Evolutionary conservation across 2,113 vertebrate species (phyloP).

Genomic region (Seriola quinqueradiata): DNA sequence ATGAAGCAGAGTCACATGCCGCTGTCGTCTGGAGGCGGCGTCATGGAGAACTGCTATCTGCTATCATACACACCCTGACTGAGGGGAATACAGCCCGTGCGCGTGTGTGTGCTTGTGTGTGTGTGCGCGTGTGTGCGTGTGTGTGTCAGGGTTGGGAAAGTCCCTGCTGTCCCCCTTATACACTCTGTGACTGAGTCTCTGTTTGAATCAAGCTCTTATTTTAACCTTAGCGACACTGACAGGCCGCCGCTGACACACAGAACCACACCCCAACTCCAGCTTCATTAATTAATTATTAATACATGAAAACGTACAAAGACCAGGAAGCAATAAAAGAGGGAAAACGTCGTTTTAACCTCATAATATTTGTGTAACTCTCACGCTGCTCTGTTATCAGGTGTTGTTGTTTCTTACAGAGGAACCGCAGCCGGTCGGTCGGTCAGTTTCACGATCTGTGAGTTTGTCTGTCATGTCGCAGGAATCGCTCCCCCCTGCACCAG

Average conservation of each 20-base stretch:
- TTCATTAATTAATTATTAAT: not conserved
- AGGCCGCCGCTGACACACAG: constrained; percentile 14
- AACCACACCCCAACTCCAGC: not conserved
- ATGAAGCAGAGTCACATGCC: constrained; percentile 79
- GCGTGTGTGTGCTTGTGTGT: constrained; percentile 26
- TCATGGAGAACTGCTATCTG: constrained; percentile 74
- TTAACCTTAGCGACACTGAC: not conserved
- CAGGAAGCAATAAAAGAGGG: no score
- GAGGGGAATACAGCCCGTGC: constrained; percentile 15
- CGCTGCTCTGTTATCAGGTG: no score
- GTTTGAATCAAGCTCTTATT: constrained; percentile 34
- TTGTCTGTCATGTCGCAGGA: no score
- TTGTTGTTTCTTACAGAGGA: no score
- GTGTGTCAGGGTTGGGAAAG: constrained; percentile 61
- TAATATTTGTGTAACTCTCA: no score
- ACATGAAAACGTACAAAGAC: no score
- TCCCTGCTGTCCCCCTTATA: constrained; percentile 63
- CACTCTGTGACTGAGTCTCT: constrained; percentile 35
- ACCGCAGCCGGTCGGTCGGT: no score
- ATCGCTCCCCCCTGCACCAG: no score
- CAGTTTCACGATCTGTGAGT: no score
- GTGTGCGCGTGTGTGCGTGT: constrained; percentile 43
- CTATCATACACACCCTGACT: constrained; percentile 60
- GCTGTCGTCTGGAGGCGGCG: constrained; percentile 71
- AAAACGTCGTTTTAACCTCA: no score